Percentiles rank a stretch among this genome's conserved stretches.
These are phyloP conservation scores for Ditylenchus dipsaci DNA, from an alignment of 1,140 invertebrate genomes.

Conservation along the genomic window DNA sequence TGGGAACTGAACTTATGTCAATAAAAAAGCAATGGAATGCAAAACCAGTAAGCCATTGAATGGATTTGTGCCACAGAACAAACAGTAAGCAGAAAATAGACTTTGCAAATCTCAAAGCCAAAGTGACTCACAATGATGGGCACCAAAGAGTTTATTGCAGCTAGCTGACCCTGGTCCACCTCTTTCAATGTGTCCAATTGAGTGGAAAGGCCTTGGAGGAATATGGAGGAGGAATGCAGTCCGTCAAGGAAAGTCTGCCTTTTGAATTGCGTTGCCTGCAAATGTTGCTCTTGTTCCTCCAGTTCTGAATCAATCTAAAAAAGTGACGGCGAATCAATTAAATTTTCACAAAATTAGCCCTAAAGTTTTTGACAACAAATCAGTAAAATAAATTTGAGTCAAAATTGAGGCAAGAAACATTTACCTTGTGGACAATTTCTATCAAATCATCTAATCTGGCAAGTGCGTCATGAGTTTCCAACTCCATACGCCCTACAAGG, in stretches of 20 bases:
- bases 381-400: not conserved
- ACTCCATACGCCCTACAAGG: constrained; percentile 31
- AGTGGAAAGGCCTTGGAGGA: not conserved
- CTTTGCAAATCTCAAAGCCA: too few relatives aligned
- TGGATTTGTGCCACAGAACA: too few relatives aligned
- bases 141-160: too few relatives aligned
- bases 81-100: too few relatives aligned
- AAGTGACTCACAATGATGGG: too few relatives aligned
- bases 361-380: not conserved
- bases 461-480: constrained; percentile 37
- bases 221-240: not conserved
- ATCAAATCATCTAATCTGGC: constrained; percentile 43
- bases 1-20: too few relatives aligned
- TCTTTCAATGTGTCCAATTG: not conserved
- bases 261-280: not conserved
- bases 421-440: constrained; percentile 20
- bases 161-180: not conserved
- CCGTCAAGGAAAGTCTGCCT: not conserved
- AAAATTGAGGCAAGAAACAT: not conserved
- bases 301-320: not conserved
- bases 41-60: too few relatives aligned
- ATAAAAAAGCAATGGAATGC: too few relatives aligned
- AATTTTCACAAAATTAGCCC: not conserved
- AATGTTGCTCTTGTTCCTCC: not conserved
- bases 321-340: not conserved